These are phyloP conservation scores for Andrena praecox DNA, from an alignment of 2,888 invertebrate genomes.

Conservation along the genomic window DNA sequence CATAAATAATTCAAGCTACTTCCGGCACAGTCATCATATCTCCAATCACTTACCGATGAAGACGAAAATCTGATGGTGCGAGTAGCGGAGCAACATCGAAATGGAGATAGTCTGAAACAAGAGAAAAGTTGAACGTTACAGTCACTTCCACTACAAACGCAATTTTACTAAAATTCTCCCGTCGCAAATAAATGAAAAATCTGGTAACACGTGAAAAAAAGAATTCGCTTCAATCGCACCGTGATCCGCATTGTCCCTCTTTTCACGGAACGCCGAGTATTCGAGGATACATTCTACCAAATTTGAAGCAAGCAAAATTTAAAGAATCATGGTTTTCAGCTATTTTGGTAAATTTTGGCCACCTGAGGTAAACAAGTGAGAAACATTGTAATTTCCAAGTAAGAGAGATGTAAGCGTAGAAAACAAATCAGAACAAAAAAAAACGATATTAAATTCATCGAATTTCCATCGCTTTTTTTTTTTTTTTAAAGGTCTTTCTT, in stretches of 20 bases:
- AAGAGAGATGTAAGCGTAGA: too few relatives aligned
- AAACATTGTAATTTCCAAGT: too few relatives aligned
- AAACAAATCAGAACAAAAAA: too few relatives aligned
- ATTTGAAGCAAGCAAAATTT: not conserved
- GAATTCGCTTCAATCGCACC: too few relatives aligned
- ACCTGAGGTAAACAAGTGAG: not conserved
- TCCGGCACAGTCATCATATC: not conserved
- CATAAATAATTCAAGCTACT: not conserved
- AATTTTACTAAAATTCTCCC: not conserved
- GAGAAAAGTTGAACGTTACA: conserved; percentile 67
- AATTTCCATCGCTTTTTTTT: too few relatives aligned
- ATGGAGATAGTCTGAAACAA: conserved; percentile 97
- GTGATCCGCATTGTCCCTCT: too few relatives aligned
- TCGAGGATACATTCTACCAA: too few relatives aligned
- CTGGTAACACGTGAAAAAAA: not conserved
- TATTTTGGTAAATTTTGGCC: not conserved
- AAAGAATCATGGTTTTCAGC: not conserved
- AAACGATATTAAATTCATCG: too few relatives aligned
- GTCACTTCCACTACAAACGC: not conserved
- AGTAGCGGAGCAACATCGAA: conserved; percentile 98
- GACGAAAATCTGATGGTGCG: conserved; percentile 99
- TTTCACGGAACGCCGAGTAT: too few relatives aligned
- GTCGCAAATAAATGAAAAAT: not conserved
- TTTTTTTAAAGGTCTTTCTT: too few relatives aligned
- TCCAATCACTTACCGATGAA: conserved; percentile 94